phyloP scores from a whole-genome alignment of 2,113 vertebrate species.

The Candoia aspera region DNA sequence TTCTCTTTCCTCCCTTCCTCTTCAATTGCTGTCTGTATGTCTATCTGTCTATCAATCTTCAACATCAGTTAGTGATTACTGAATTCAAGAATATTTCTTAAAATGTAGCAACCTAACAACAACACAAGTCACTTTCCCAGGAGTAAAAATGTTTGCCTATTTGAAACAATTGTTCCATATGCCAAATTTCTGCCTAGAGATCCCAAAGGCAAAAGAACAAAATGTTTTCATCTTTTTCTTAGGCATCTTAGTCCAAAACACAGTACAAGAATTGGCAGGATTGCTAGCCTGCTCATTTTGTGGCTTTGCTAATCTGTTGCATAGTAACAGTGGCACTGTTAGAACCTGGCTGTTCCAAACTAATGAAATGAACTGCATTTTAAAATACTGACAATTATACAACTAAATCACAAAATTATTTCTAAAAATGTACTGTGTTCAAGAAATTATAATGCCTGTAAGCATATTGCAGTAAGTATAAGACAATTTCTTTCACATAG shows the following conservation, averaged over 20 bases:
- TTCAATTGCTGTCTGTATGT: neutral
- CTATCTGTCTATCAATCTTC: too few relatives aligned
- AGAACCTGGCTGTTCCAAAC: constrained; percentile 53
- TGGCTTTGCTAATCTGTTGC: constrained; percentile 57
- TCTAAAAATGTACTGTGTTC: neutral
- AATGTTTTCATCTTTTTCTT: constrained; percentile 53
- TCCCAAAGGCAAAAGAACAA: constrained; percentile 55
- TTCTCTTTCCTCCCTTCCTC: neutral
- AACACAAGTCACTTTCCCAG: constrained; percentile 53
- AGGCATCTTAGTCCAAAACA: constrained; percentile 47
- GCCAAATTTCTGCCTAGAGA: constrained; percentile 60
- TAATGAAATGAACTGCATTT: constrained; percentile 53
- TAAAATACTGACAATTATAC: constrained; percentile 39
- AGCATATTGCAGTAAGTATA: neutral
- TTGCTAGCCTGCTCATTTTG: constrained; percentile 47
- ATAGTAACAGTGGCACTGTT: constrained; percentile 51
- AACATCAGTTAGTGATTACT: constrained; percentile 27
- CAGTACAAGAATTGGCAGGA: constrained; percentile 28
- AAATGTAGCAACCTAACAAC: constrained; percentile 57
- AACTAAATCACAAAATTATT: constrained; percentile 44
- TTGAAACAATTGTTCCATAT: constrained; percentile 52
- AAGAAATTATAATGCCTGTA: neutral
- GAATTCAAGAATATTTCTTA: constrained; percentile 41
- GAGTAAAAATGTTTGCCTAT: constrained; percentile 49
- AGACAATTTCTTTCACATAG: neutral